These are phyloP conservation scores for Agonopterix heracliana DNA, from an alignment of 2,888 invertebrate species.

Conservation along the genomic window DNA sequence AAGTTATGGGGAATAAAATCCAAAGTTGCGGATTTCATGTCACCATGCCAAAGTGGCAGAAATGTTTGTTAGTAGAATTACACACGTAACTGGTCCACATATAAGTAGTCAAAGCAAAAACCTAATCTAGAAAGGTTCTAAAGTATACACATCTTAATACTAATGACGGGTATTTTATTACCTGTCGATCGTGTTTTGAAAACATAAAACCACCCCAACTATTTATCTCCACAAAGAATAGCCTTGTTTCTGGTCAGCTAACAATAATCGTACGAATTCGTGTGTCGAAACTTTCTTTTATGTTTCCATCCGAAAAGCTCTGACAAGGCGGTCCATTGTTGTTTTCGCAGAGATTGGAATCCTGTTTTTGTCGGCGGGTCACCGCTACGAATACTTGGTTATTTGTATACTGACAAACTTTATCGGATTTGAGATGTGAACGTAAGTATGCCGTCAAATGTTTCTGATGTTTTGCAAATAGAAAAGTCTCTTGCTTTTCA, in stretches of 20 bases:
- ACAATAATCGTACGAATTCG: conserved; percentile 37
- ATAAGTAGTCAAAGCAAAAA: too few relatives aligned
- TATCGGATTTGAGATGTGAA: not conserved
- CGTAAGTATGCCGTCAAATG: not conserved
- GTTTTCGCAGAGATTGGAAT: conserved; percentile 34
- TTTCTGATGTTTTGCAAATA: not conserved
- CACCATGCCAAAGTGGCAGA: too few relatives aligned
- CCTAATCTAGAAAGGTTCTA: too few relatives aligned
- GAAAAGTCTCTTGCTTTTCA: not conserved
- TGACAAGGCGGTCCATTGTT: conserved; percentile 40
- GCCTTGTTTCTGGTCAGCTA: conserved; percentile 23
- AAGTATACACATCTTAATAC: too few relatives aligned
- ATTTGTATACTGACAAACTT: not conserved
- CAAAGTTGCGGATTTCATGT: too few relatives aligned
- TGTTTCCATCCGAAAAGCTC: conserved; percentile 39
- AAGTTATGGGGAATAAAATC: too few relatives aligned
- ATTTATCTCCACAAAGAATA: conserved; percentile 13
- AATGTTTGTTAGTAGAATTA: too few relatives aligned
- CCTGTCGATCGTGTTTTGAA: not conserved
- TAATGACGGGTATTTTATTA: not conserved
- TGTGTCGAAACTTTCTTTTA: conserved; percentile 40
- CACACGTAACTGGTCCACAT: too few relatives aligned
- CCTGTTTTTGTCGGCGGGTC: conserved; percentile 25
- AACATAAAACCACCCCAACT: not conserved
- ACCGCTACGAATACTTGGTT: conserved; percentile 1